Percentiles rank a stretch among this genome's conserved stretches.
phyloP scores from a whole-genome alignment of 2,113 vertebrate genomes.

The Oenanthe oenanthe region DNA sequence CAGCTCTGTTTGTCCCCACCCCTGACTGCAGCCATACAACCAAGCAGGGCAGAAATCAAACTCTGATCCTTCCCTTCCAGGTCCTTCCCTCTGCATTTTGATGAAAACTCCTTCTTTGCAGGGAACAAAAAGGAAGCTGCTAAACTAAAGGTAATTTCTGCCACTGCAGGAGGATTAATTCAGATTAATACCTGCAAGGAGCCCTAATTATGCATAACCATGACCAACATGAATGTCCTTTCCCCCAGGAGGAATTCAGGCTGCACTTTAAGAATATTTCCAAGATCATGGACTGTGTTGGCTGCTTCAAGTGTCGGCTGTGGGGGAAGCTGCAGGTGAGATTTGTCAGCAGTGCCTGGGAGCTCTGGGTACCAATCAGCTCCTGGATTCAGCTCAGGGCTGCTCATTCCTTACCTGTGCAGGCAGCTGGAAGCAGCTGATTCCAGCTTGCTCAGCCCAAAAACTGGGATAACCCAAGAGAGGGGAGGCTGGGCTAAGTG shows the following conservation, averaged over 20 bases:
- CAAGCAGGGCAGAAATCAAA: neutral
- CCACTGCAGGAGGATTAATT: neutral
- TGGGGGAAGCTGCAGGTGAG: constrained; percentile 95
- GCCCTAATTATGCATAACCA: fast-evolving
- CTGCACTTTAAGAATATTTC: constrained; percentile 93
- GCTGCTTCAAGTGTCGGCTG: constrained; percentile 92
- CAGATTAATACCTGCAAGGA: neutral
- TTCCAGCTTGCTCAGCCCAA: neutral
- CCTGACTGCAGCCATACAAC: neutral
- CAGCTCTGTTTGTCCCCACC: neutral
- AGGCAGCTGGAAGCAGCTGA: neutral
- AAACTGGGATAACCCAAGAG: neutral
- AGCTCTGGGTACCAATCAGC: fast-evolving
- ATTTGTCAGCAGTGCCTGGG: neutral
- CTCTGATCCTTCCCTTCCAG: constrained; percentile 45
- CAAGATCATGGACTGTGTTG: constrained; percentile 95
- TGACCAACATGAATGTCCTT: neutral
- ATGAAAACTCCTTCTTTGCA: constrained; percentile 90
- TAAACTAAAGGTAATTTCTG: constrained; percentile 85
- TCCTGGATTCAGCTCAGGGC: neutral
- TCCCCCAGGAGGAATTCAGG: constrained; percentile 85
- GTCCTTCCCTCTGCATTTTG: constrained; percentile 91
- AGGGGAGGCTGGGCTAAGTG: neutral
- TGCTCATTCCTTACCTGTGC: neutral
- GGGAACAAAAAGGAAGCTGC: constrained; percentile 87